Evolutionary conservation across 2,113 vertebrate genomes (phyloP).

Genomic region (Myxocyprinus asiaticus): DNA sequence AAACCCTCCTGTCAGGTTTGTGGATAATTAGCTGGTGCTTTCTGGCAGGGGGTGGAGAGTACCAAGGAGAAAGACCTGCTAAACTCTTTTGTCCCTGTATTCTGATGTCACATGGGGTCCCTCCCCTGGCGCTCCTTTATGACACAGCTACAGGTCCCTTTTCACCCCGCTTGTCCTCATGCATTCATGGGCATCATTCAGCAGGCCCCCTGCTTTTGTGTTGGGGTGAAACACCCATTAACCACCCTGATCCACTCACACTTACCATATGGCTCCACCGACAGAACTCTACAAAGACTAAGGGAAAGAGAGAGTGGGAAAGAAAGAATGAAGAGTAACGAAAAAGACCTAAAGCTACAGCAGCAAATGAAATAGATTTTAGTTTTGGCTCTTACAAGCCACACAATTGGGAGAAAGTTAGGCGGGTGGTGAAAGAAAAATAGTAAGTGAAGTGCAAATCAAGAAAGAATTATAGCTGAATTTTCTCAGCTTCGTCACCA

Average conservation of each 20-base stretch:
- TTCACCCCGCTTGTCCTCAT: conserved; percentile 78
- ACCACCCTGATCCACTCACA: conserved; percentile 71
- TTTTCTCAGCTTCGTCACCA: too few species aligned
- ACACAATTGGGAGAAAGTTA: conserved; percentile 41
- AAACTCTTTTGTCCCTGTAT: conserved; percentile 48
- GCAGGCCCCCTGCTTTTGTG: conserved; percentile 84
- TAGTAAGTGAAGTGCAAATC: too few species aligned
- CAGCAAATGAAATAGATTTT: conserved; percentile 83
- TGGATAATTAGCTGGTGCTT: conserved; percentile 55
- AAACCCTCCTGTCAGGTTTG: conserved; percentile 40
- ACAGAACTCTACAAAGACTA: conserved; percentile 23
- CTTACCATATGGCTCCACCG: conserved; percentile 90
- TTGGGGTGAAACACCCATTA: conserved; percentile 66
- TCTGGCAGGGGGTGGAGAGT: conserved; percentile 49
- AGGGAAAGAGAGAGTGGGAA: conserved; percentile 42
- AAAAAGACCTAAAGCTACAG: conserved; percentile 67
- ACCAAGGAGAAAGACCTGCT: conserved; percentile 45
- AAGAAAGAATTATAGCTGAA: too few species aligned
- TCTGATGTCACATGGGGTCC: conserved; percentile 50
- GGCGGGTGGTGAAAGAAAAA: conserved; percentile 18
- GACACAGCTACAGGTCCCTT: conserved; percentile 71
- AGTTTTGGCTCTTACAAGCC: conserved; percentile 47
- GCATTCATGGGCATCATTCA: conserved; percentile 85
- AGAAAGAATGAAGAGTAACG: conserved; percentile 60
- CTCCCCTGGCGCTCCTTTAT: conserved; percentile 66